Conservation (phyloP, 2,888 invertebrate genomes). For the Lithosia quadra region DNA sequence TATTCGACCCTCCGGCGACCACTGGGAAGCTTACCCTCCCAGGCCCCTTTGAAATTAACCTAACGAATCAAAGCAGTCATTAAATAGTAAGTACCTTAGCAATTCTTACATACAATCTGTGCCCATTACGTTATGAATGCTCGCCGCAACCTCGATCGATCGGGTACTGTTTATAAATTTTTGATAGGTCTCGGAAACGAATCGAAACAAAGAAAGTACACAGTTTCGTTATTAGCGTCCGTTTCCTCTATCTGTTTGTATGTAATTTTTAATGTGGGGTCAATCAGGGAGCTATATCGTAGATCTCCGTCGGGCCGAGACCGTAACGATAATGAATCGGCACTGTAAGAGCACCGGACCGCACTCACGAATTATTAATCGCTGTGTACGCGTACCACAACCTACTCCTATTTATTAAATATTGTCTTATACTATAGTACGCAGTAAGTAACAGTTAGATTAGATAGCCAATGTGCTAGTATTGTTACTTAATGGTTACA, state of each 20-base stretch:
- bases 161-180: constrained; percentile 72
- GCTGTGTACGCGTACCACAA: constrained; percentile 65
- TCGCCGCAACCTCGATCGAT: constrained; percentile 74
- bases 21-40: constrained; percentile 70
- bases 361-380: constrained; percentile 87
- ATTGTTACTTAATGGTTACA: constrained; percentile 36
- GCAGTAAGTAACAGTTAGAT: constrained; percentile 38
- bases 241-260: constrained; percentile 78
- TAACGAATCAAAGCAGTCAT: constrained; percentile 82
- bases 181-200: constrained; percentile 77
- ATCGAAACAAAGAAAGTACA: constrained; percentile 79
- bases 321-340: constrained; percentile 86
- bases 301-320: constrained; percentile 81
- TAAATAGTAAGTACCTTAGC: constrained; percentile 70
- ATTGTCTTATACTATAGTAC: constrained; percentile 51
- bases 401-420: constrained; percentile 63
- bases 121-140: constrained; percentile 74
- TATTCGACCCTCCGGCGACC: constrained; percentile 87
- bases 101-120: constrained; percentile 71
- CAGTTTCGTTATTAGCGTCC: constrained; percentile 70
- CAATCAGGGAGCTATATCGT: constrained; percentile 86
- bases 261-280: constrained; percentile 87
- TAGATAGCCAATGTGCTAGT: constrained; percentile 14
- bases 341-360: constrained; percentile 82
- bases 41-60: constrained; percentile 80